Percentiles rank a stretch among this genome's conserved stretches.
Evolutionary conservation across 1,140 invertebrate genomes (phyloP).

Genomic region (Ceratoteleas bidentatus): DNA sequence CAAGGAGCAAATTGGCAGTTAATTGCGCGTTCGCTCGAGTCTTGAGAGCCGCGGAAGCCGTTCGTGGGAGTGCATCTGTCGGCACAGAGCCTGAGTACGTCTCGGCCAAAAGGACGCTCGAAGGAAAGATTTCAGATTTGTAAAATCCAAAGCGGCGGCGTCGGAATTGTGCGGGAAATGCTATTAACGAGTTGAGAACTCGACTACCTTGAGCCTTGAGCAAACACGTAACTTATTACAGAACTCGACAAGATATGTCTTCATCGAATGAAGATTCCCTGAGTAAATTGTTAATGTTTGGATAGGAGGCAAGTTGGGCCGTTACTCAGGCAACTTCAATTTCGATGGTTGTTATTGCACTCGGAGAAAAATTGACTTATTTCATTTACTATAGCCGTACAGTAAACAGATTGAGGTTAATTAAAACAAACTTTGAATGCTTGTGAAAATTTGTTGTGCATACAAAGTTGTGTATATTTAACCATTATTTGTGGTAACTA

Average conservation of each 20-base stretch:
- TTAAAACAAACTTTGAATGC: no score
- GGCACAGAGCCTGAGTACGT: neutral
- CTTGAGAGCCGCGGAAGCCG: slow-evolving; percentile 3
- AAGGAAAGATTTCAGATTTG: slow-evolving; percentile 1
- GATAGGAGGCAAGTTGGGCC: neutral
- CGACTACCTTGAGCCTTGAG: slow-evolving; percentile 5
- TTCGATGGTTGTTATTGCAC: neutral
- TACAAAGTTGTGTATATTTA: no score
- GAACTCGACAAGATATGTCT: neutral
- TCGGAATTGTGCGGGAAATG: slow-evolving; percentile 12
- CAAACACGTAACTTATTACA: neutral
- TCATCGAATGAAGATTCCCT: neutral
- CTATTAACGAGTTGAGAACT: slow-evolving; percentile 14
- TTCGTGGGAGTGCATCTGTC: slow-evolving; percentile 1
- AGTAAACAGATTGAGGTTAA: no score
- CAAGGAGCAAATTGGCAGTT: slow-evolving; percentile 47
- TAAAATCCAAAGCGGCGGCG: slow-evolving; percentile 2
- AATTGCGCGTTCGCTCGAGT: slow-evolving; percentile 52
- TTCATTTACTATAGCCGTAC: no score
- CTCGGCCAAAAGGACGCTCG: slow-evolving; percentile 1
- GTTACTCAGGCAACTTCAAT: neutral
- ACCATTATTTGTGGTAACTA: no score
- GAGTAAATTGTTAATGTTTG: slow-evolving; percentile 1
- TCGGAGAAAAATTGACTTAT: no score
- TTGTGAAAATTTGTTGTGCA: no score